phyloP scores from a whole-genome alignment of 2,797 vertebrate species.

The Tragopan temminckii region DNA sequence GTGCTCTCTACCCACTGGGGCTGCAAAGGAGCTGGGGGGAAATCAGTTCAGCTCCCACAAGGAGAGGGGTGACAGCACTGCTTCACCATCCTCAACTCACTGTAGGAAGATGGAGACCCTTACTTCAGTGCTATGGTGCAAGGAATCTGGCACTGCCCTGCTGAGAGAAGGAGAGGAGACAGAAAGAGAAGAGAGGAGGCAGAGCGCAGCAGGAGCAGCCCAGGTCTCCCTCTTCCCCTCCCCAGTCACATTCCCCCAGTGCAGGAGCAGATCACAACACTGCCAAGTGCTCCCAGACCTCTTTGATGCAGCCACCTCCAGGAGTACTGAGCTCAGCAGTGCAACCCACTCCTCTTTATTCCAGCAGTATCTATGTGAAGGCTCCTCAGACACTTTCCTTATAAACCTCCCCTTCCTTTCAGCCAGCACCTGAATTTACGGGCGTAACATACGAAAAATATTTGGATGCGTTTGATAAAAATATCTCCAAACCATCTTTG shows the following conservation, averaged over 20 bases:
- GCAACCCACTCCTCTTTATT: neutral
- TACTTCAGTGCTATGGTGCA: neutral
- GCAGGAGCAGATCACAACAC: rapidly evolving
- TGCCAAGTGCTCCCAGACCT: rapidly evolving
- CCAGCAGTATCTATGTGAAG: neutral
- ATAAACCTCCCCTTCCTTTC: neutral
- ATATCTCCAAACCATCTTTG: neutral
- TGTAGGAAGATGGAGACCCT: neutral
- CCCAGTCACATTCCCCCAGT: neutral
- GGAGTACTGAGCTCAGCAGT: neutral
- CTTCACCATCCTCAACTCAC: neutral
- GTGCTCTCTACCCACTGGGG: rapidly evolving
- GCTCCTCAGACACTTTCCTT: neutral
- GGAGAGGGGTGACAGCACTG: neutral
- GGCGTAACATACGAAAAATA: neutral
- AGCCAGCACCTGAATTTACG: neutral
- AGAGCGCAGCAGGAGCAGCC: neutral
- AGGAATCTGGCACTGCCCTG: neutral
- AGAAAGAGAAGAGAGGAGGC: neutral
- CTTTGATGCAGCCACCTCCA: rapidly evolving
- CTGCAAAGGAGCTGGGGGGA: neutral
- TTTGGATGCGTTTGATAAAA: neutral
- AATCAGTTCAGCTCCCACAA: neutral
- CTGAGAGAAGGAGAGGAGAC: neutral
- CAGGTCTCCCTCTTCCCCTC: neutral